A percentile compares a stretch with the other conserved stretches of the same genome.
phyloP scores from a whole-genome alignment of 1,140 invertebrate species.

The Drosophila jambulina region DNA sequence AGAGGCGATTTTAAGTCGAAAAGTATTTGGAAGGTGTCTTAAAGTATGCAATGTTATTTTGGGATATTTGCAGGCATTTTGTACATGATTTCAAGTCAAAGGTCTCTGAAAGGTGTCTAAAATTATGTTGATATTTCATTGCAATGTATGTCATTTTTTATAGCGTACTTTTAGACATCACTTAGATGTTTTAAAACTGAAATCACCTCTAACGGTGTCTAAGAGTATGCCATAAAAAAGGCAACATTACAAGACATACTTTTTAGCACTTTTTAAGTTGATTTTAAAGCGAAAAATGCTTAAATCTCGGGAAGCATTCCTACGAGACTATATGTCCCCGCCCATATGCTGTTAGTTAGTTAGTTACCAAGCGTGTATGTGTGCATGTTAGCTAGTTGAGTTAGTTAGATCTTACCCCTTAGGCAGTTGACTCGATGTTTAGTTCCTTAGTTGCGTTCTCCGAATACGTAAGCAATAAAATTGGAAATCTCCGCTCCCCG shows the following conservation, averaged over 20 bases:
- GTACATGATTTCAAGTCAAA: too few relatives aligned
- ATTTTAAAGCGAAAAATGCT: neutral
- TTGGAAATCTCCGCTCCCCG: constrained; percentile 17
- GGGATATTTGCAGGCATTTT: too few relatives aligned
- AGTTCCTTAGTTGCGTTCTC: constrained; percentile 40
- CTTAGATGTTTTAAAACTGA: too few relatives aligned
- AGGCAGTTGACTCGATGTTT: constrained; percentile 41
- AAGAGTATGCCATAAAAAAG: neutral
- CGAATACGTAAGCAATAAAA: constrained; percentile 63
- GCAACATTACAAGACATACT: neutral
- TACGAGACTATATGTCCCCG: neutral
- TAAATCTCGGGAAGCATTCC: neutral
- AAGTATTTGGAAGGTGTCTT: too few relatives aligned
- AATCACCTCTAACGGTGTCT: too few relatives aligned
- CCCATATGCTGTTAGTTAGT: constrained; percentile 42
- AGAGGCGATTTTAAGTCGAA: too few relatives aligned
- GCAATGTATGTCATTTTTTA: too few relatives aligned
- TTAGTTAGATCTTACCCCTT: constrained; percentile 45
- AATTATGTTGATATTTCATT: too few relatives aligned
- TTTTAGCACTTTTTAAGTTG: neutral
- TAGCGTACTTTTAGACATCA: too few relatives aligned
- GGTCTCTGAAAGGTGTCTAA: too few relatives aligned
- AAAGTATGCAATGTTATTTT: too few relatives aligned
- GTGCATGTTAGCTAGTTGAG: constrained; percentile 44
- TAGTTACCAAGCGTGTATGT: constrained; percentile 42